These are phyloP conservation scores for Cremastinae sp. DNA, from an alignment of 2,888 invertebrate species.

Conservation along the genomic window DNA sequence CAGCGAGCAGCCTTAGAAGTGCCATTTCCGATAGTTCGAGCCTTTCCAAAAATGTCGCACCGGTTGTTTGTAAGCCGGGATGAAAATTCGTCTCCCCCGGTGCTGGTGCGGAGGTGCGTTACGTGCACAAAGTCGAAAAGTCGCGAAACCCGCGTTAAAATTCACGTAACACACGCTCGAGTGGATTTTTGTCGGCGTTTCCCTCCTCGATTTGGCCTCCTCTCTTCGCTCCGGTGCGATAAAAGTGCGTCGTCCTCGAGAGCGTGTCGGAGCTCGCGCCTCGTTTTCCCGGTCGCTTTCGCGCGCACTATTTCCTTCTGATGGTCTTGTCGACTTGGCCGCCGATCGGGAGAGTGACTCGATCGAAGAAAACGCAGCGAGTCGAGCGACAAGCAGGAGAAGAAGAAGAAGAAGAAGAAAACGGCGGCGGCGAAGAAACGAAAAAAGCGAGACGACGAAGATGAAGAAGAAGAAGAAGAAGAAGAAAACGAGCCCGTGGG, in stretches of 20 bases:
- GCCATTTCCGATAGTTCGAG: constrained; percentile 62
- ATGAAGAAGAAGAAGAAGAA: constrained; percentile 9
- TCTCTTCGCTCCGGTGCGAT: too few relatives aligned
- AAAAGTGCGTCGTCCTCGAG: too few relatives aligned
- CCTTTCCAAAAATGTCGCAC: constrained; percentile 7
- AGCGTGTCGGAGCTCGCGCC: background rate
- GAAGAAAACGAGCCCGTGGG: background rate
- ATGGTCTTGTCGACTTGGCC: background rate
- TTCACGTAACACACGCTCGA: too few relatives aligned
- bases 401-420: background rate
- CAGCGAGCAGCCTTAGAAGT: constrained; percentile 60
- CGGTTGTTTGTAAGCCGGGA: background rate
- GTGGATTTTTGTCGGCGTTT: too few relatives aligned
- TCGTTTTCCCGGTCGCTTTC: background rate
- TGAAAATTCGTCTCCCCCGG: background rate
- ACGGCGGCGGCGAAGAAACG: background rate
- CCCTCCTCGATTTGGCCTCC: too few relatives aligned
- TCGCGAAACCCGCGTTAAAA: too few relatives aligned
- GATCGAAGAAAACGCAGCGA: too few relatives aligned
- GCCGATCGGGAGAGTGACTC: background rate
- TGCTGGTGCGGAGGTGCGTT: background rate
- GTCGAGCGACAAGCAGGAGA: background rate
- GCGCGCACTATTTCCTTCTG: constrained; percentile 18
- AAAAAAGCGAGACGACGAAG: background rate
- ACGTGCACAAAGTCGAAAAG: too few relatives aligned